These are phyloP conservation scores for Medauroidea extradentata DNA, from an alignment of 1,140 invertebrate genomes.

Conservation along the genomic window DNA sequence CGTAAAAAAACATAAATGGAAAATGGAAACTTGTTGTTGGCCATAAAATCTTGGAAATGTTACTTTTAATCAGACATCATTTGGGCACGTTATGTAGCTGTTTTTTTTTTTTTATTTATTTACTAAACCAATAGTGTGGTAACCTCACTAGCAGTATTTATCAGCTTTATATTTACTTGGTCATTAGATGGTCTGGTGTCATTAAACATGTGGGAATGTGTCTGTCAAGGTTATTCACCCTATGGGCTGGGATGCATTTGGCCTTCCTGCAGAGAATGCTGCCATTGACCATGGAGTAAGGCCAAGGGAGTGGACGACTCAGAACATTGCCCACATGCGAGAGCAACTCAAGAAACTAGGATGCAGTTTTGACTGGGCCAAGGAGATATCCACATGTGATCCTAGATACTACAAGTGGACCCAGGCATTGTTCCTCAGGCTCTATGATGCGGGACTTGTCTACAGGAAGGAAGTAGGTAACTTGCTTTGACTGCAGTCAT, in stretches of 20 bases:
- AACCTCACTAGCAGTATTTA: no score
- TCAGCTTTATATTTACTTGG: no score
- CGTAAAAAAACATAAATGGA: no score
- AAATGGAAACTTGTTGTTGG: no score
- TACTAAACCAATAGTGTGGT: no score
- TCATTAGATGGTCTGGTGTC: no score
- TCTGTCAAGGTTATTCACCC: constrained; percentile 74
- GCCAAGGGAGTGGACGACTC: constrained; percentile 80
- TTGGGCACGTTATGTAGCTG: no score
- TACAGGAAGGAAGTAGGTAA: constrained; percentile 48
- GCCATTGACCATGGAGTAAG: constrained; percentile 78
- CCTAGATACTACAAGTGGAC: constrained; percentile 88
- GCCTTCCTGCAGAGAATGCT: constrained; percentile 98
- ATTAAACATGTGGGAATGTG: constrained; percentile 18
- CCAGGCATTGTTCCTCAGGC: constrained; percentile 88
- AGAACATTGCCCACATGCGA: constrained; percentile 90
- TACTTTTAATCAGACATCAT: no score
- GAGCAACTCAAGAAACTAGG: constrained; percentile 76
- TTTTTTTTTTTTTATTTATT: no score
- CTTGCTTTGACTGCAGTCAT: no score
- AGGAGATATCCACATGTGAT: constrained; percentile 77
- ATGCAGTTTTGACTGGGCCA: constrained; percentile 91
- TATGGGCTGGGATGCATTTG: constrained; percentile 99
- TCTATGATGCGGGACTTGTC: constrained; percentile 78
- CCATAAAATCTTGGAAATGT: no score